Base-by-base conservation (phyloP, 2,888 invertebrate genomes). In the Holacanthella duospinosa region DNA sequence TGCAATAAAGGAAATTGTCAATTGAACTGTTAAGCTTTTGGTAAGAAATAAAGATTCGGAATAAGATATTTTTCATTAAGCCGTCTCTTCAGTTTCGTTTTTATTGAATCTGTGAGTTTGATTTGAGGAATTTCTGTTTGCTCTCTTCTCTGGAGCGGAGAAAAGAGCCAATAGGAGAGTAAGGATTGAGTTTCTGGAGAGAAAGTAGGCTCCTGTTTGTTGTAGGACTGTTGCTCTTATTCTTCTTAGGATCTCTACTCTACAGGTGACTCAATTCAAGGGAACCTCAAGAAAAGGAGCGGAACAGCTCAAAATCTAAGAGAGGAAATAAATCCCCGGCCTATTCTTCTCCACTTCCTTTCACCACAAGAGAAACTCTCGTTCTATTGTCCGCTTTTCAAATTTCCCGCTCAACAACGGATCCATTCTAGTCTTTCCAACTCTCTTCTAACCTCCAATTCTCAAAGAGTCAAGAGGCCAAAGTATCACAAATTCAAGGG, bases 181-280 rank as follows among this genome's bases (percentile, higher is more conserved):
- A 16, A 36, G 36, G 36, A 9, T 16, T 36, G 36, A 36, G 36
- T n/a, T n/a, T n/a, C n/a, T n/a, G n/a, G n/a, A n/a, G n/a, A n/a
- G n/a, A n/a, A n/a, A n/a, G n/a, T n/a, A n/a, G n/a, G 19, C n/a
- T 48, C 48, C 48, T 48, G 48, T 48, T 48, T 48, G 48, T 48
- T 48, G 16, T 16, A 48, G 48, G 48, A 48, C 48, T 48, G 48
- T 48, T 48, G 48, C 48, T 48, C 21, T 48, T 48, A 48, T 48
- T 48, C 48, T 48, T 48, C 48, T 21, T 48, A 9, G 12, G 6
- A 9, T 21, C n/a, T 21, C 21, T 48, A 48, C n/a, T 48, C 48
- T 48, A 48, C 48, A 48, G 48, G 48, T 48, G 48, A 48, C 48
- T 36, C 36, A 6, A 36, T 36, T 36, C 36, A 36, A 36, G 16